These are phyloP conservation scores for Meriones psammophilus DNA, from an alignment of 2,797 vertebrate genomes.

Conservation along the genomic window DNA sequence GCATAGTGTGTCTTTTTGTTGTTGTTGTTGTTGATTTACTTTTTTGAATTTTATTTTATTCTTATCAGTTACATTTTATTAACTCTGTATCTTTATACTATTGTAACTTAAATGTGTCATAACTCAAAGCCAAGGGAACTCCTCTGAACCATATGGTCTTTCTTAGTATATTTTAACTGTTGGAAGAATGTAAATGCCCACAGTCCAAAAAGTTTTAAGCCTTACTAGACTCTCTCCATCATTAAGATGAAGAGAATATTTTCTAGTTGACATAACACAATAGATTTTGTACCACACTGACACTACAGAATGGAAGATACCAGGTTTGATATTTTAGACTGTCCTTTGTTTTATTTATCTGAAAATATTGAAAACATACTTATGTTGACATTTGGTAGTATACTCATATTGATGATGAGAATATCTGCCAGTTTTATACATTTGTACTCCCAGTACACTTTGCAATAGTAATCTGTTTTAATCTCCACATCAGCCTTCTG, in stretches of 20 bases:
- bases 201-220: neutral
- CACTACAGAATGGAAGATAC: neutral
- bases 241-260: neutral
- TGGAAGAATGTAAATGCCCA: neutral
- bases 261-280: neutral
- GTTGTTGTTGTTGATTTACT: too few relatives aligned
- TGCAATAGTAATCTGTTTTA: neutral
- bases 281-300: neutral
- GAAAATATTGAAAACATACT: neutral
- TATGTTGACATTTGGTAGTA: neutral
- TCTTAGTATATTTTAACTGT: neutral
- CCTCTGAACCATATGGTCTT: neutral
- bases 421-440: neutral
- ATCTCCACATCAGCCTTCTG: neutral
- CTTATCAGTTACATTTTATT: too few relatives aligned
- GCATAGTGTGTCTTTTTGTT: neutral
- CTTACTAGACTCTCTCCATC: neutral
- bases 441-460: neutral
- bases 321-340: neutral
- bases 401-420: neutral
- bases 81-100: neutral
- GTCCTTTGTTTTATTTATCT: neutral
- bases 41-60: too few relatives aligned
- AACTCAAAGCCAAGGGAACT: neutral
- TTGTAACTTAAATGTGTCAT: neutral